Base-by-base conservation (phyloP, 2,113 vertebrate species). In the Corythornis madagascariensis region DNA sequence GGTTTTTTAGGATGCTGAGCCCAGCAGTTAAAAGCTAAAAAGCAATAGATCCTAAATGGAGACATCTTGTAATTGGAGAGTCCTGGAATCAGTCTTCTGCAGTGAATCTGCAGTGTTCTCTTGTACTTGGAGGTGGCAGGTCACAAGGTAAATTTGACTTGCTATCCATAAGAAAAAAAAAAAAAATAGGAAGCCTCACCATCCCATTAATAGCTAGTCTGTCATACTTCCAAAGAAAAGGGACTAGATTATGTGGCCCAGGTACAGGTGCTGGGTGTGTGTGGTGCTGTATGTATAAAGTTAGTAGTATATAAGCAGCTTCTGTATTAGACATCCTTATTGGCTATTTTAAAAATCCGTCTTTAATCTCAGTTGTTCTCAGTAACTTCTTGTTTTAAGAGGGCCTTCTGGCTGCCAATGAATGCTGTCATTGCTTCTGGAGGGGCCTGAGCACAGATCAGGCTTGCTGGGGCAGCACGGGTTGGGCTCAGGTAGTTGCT, bases 291-390 rank as follows among this genome's bases (percentile, higher is more conserved):
- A 67, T 94, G 56, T 69, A 73, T 66, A 73, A 94, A 83, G 67
- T 55, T 91, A 11, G 31, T 20, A 79, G 20, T 45, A 59, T 56
- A 38, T 64, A 72, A 94, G 40, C 26, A 60, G 35, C 15, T 72
- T 16, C 7, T 17, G 14, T 81, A 50, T 89, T 75, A 89, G 42
- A 88, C 24, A 60, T 69, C 18, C 24, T 86, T 86, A 45, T 0
- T 76, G 13, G 43, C 40, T 56, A 0, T 75, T 84, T 43, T 1
- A 40, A 73, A 90, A 84, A 42, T 13, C 22, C 75, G 20, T 50
- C 83, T 89, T 86, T 93, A 75, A 84, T 95, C 73, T 88, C 86
- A 55, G 50, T 76, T 74, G 22, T 71, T 94, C 76, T 48, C 50
- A 80, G 22, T 63, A 70, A 89, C 74, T 59, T 18, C 47, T 83